phyloP scores from a whole-genome alignment of 1,140 invertebrate genomes.

The Drosophila baimaii region DNA sequence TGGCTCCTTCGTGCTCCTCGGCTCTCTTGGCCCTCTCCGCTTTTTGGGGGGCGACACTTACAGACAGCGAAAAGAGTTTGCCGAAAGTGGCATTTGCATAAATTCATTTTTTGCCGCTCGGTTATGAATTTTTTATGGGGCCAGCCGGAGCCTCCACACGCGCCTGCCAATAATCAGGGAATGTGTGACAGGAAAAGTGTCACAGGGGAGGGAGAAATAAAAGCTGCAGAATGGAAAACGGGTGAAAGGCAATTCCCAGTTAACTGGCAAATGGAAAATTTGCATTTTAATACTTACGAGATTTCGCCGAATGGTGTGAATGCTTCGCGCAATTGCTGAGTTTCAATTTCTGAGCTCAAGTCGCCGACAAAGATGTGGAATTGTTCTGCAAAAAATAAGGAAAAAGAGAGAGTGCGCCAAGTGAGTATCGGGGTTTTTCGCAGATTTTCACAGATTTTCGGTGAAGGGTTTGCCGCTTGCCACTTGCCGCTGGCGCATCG shows the following conservation, averaged over 20 bases:
- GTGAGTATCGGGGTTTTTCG: constrained; percentile 33
- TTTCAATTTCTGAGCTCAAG: constrained; percentile 99
- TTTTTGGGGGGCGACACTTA: constrained; percentile 26
- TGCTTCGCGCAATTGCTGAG: constrained; percentile 97
- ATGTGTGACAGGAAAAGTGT: constrained; percentile 48
- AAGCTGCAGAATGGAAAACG: constrained; percentile 33
- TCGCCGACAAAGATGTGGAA: constrained; percentile 99
- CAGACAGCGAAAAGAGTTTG: constrained; percentile 71
- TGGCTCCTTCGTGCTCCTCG: background rate
- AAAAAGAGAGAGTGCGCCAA: constrained; percentile 15
- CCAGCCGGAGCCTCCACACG: constrained; percentile 33
- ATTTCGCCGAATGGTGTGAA: constrained; percentile 99
- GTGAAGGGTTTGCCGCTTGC: constrained; percentile 20
- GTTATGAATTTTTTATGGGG: constrained; percentile 77
- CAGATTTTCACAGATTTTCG: constrained; percentile 22
- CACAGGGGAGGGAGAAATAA: constrained; percentile 28
- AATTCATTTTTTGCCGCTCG: constrained; percentile 59
- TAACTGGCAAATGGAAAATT: constrained; percentile 74
- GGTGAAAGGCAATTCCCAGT: constrained; percentile 52
- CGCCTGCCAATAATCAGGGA: constrained; percentile 67
- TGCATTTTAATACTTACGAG: constrained; percentile 88
- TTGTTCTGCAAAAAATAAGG: constrained; percentile 89
- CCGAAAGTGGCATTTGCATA: constrained; percentile 77
- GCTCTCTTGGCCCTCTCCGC: background rate
- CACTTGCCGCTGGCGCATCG: constrained; percentile 32